Conservation (phyloP, 1,140 invertebrate species). For the Phymorhynchus buccinoides region DNA sequence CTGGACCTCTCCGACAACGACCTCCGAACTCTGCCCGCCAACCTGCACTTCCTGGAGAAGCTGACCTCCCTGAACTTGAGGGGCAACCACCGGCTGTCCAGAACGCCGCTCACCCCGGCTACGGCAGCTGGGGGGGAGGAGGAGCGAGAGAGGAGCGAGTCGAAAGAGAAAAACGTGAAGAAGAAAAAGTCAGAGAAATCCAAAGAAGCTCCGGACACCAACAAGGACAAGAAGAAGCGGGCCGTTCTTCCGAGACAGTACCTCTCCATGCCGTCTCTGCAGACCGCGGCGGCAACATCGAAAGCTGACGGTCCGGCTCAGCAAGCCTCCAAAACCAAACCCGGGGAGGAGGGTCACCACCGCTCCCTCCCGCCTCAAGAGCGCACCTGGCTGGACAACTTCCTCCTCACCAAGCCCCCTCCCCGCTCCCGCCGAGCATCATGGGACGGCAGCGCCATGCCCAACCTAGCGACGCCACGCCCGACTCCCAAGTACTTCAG, state of each 20-base stretch:
- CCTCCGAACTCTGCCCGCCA: conserved; percentile 59
- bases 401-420: background rate
- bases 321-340: background rate
- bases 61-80: conserved; percentile 65
- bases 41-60: conserved; percentile 58
- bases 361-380: background rate
- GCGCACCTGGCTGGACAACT: conserved; percentile 5
- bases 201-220: background rate
- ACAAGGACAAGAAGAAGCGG: conserved; percentile 28
- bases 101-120: background rate
- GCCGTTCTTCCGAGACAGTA: conserved; percentile 29
- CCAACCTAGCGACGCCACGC: background rate
- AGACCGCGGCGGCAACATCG: background rate
- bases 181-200: conserved; percentile 9
- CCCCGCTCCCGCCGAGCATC: conserved; percentile 1
- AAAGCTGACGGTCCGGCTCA: background rate
- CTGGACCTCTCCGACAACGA: conserved; percentile 67
- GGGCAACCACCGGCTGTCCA: conserved; percentile 55
- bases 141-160: background rate
- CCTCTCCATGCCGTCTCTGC: conserved; percentile 21
- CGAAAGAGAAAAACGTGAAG: conserved; percentile 18
- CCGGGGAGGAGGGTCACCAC: background rate
- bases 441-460: conserved; percentile 9
- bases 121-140: conserved; percentile 15
- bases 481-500: background rate